phyloP scores from a whole-genome alignment of 2,797 vertebrate species.

The Neopelma chrysocephalum region DNA sequence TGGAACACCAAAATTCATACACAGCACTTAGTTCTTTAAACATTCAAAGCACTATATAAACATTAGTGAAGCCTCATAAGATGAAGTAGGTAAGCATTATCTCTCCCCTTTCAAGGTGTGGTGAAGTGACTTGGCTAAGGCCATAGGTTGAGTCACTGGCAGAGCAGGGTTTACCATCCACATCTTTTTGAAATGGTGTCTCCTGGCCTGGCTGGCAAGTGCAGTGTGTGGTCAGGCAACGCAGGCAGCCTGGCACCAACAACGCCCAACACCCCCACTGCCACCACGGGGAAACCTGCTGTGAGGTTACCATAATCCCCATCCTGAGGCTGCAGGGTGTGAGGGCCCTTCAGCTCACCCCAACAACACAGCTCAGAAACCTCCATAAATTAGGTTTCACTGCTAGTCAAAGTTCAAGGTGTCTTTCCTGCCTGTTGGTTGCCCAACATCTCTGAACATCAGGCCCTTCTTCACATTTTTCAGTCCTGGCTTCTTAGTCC shows the following conservation, averaged over 20 bases:
- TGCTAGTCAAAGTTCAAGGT: background rate
- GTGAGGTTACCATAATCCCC: background rate
- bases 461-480: background rate
- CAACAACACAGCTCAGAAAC: rapidly evolving
- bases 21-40: constrained; percentile 60
- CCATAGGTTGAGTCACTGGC: constrained; percentile 45
- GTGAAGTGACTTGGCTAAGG: constrained; percentile 50
- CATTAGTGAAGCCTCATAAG: constrained; percentile 70
- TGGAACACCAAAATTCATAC: constrained; percentile 31
- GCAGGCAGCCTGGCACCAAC: background rate
- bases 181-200: background rate
- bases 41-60: constrained; percentile 69
- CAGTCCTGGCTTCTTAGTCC: background rate
- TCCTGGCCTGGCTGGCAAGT: background rate
- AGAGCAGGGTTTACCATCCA: constrained; percentile 27
- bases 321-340: rapidly evolving
- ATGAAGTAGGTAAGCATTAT: constrained; percentile 66
- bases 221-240: background rate
- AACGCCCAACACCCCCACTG: background rate
- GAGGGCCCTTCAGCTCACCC: background rate
- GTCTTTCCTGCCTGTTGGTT: background rate
- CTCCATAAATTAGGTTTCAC: background rate
- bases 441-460: background rate
- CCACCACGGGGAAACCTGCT: background rate
- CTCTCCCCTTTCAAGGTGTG: constrained; percentile 63